phyloP scores from a whole-genome alignment of 2,888 invertebrate genomes.

The Lucinisca nassula region DNA sequence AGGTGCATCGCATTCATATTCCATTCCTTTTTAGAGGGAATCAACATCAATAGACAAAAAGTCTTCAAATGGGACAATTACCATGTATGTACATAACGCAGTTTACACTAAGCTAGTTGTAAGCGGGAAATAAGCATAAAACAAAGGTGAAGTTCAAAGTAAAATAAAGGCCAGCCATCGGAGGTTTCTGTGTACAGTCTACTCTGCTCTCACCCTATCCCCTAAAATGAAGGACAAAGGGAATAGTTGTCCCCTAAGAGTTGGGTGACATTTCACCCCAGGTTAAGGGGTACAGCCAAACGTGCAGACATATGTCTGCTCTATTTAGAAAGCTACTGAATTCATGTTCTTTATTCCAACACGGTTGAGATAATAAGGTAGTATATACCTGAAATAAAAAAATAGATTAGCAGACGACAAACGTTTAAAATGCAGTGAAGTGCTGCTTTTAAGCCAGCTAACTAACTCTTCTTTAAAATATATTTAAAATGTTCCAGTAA shows the following conservation, averaged over 20 bases:
- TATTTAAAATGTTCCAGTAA: too few species aligned
- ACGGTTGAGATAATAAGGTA: neutral
- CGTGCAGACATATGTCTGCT: neutral
- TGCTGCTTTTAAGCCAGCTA: too few species aligned
- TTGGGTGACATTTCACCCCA: constrained; percentile 46
- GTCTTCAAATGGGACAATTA: too few species aligned
- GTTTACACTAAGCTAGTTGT: too few species aligned
- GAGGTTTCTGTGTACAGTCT: constrained; percentile 71
- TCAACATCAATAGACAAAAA: too few species aligned
- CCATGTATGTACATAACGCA: too few species aligned
- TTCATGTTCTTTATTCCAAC: neutral
- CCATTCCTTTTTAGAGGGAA: too few species aligned
- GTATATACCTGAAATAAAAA: neutral
- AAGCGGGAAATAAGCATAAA: too few species aligned
- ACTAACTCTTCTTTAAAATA: too few species aligned
- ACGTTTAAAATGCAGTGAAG: too few species aligned
- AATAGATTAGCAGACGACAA: neutral
- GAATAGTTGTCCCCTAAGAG: constrained; percentile 31
- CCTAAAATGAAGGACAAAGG: constrained; percentile 6
- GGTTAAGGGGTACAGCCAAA: constrained; percentile 21
- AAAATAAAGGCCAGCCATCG: neutral
- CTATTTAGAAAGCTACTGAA: neutral
- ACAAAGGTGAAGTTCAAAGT: too few species aligned
- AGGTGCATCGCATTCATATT: too few species aligned
- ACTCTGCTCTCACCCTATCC: constrained; percentile 73